Evolutionary conservation across 2,888 invertebrate genomes (phyloP).

Genomic region (Oscheius myriophilus): DNA sequence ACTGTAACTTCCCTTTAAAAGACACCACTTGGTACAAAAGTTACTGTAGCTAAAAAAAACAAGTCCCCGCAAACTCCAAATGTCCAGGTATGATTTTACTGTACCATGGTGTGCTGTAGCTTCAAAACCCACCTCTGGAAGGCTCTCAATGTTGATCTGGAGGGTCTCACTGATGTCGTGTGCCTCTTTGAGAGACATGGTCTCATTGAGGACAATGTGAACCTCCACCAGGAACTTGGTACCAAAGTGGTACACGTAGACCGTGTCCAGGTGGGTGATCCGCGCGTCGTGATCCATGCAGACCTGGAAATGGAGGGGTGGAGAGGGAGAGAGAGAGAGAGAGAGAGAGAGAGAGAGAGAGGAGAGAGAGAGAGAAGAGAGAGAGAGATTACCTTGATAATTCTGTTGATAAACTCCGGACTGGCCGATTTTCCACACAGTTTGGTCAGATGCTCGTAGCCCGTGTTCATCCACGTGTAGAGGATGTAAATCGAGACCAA

Average conservation of each 20-base stretch:
- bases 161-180: constrained; percentile 74
- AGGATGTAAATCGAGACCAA: constrained; percentile 73
- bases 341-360: neutral
- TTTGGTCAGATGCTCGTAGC: constrained; percentile 70
- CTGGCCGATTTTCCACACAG: constrained; percentile 67
- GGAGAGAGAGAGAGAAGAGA: no score
- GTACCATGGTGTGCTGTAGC: no score
- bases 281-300: constrained; percentile 67
- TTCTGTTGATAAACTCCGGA: constrained; percentile 70
- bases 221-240: constrained; percentile 72
- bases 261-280: constrained; percentile 72
- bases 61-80: no score
- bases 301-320: constrained; percentile 58
- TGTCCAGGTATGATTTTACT: neutral
- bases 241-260: constrained; percentile 75
- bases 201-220: constrained; percentile 73
- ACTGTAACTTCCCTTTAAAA: no score
- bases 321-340: no score
- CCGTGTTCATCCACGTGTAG: constrained; percentile 71
- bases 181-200: constrained; percentile 72
- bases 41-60: no score
- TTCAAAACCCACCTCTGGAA: constrained; percentile 68
- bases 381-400: constrained; percentile 62
- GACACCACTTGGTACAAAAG: no score
- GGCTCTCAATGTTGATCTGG: constrained; percentile 73